These are phyloP conservation scores for Pygmarrhopalites habei DNA, from an alignment of 1,140 invertebrate species.

Conservation along the genomic window DNA sequence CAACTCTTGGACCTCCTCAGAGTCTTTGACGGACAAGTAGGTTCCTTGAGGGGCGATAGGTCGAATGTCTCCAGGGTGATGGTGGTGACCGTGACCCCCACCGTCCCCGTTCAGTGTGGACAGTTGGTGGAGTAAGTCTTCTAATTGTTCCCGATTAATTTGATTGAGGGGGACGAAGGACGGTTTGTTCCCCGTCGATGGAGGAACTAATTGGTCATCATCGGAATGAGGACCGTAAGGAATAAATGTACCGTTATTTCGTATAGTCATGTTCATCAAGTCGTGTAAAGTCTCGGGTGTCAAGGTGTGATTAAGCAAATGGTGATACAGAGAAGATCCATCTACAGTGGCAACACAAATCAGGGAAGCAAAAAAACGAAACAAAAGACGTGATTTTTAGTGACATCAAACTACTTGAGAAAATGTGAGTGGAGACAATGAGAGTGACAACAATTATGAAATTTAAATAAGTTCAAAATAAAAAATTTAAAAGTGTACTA, in stretches of 20 bases:
- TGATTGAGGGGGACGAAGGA: constrained; percentile 29
- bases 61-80: constrained; percentile 1
- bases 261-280: constrained; percentile 16
- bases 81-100: constrained; percentile 9
- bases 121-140: constrained; percentile 37
- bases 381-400: background rate
- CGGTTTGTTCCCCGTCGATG: constrained; percentile 31
- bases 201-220: constrained; percentile 34
- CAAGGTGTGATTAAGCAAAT: constrained; percentile 18
- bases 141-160: constrained; percentile 30
- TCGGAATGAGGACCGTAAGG: background rate
- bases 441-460: too few species aligned
- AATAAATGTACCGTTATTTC: constrained; percentile 6
- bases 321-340: background rate
- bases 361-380: background rate
- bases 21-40: constrained; percentile 26
- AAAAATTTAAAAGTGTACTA: background rate
- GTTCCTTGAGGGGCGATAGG: constrained; percentile 27
- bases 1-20: constrained; percentile 26
- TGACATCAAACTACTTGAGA: background rate
- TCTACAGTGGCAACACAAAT: constrained; percentile 15
- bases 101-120: constrained; percentile 28
- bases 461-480: too few species aligned
- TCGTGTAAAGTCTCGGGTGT: too few species aligned
- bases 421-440: background rate